These are phyloP conservation scores for Apantesis nais DNA, from an alignment of 2,888 invertebrate genomes.

Conservation along the genomic window DNA sequence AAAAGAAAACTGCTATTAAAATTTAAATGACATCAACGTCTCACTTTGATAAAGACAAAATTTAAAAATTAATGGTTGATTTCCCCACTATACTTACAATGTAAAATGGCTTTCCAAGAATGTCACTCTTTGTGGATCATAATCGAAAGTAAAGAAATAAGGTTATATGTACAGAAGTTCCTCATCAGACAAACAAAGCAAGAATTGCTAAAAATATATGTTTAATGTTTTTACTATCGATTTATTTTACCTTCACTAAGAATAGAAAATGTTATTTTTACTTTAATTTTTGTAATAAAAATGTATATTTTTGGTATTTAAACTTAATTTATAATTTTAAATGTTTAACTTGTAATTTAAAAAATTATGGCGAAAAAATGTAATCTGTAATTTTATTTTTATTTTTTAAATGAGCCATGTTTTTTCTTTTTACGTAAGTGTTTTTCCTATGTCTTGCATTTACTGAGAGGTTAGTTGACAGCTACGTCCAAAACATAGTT, in stretches of 20 bases:
- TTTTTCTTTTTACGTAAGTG: conserved; percentile 17
- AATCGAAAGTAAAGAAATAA: not conserved
- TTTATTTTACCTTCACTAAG: too few species aligned
- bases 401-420: conserved; percentile 36
- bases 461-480: conserved; percentile 51
- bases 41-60: too few species aligned
- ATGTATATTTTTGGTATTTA: not conserved
- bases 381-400: conserved; percentile 20
- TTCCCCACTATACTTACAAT: too few species aligned
- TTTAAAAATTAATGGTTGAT: not conserved
- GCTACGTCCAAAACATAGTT: conserved; percentile 67
- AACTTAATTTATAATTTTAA: not conserved
- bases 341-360: not conserved
- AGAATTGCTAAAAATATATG: not conserved
- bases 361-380: not conserved
- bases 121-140: not conserved
- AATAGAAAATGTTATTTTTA: too few species aligned
- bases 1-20: too few species aligned
- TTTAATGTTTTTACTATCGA: too few species aligned
- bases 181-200: not conserved
- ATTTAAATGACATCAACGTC: too few species aligned
- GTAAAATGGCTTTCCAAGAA: too few species aligned
- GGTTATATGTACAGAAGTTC: not conserved
- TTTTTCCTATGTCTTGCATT: conserved; percentile 43
- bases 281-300: not conserved